Percentiles rank a stretch among this genome's conserved stretches.
phyloP scores from a whole-genome alignment of 2,113 vertebrate genomes.

The Crotalus tigris region DNA sequence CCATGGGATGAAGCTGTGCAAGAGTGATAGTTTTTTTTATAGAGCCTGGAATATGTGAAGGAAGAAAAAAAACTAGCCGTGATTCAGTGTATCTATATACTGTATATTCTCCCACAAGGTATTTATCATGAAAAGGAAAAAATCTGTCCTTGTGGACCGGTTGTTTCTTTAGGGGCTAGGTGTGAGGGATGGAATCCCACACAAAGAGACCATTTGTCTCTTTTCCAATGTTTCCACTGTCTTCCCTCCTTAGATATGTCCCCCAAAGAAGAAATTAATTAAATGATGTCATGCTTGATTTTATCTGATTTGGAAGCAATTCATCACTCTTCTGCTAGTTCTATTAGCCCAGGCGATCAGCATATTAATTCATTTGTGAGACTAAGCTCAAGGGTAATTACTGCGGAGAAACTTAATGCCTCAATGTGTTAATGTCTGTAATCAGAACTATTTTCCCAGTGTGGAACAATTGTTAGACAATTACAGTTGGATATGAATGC shows the following conservation, averaged over 20 bases:
- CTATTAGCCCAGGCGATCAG: slow-evolving; percentile 73
- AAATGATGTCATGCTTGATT: slow-evolving; percentile 85
- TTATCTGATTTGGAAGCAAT: slow-evolving; percentile 88
- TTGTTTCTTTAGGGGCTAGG: neutral
- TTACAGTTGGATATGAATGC: slow-evolving; percentile 71
- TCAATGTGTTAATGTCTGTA: slow-evolving; percentile 76
- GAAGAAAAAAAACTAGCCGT: neutral
- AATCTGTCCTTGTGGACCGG: neutral
- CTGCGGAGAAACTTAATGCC: slow-evolving; percentile 71
- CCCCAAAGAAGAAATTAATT: slow-evolving; percentile 81
- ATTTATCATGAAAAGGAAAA: neutral
- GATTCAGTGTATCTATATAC: neutral
- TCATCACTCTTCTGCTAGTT: slow-evolving; percentile 77
- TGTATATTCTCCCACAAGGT: neutral
- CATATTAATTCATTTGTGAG: slow-evolving; percentile 81
- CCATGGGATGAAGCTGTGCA: neutral
- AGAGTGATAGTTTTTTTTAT: neutral
- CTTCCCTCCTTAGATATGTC: slow-evolving; percentile 28
- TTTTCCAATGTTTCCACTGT: slow-evolving; percentile 46
- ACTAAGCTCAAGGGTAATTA: slow-evolving; percentile 81
- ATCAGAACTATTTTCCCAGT: slow-evolving; percentile 76
- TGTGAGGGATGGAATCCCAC: slow-evolving; percentile 1
- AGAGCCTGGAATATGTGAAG: neutral
- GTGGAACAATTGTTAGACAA: slow-evolving; percentile 75
- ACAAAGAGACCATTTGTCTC: slow-evolving; percentile 42